phyloP scores from a whole-genome alignment of 2,113 vertebrate species.

The Galeopterus variegatus region DNA sequence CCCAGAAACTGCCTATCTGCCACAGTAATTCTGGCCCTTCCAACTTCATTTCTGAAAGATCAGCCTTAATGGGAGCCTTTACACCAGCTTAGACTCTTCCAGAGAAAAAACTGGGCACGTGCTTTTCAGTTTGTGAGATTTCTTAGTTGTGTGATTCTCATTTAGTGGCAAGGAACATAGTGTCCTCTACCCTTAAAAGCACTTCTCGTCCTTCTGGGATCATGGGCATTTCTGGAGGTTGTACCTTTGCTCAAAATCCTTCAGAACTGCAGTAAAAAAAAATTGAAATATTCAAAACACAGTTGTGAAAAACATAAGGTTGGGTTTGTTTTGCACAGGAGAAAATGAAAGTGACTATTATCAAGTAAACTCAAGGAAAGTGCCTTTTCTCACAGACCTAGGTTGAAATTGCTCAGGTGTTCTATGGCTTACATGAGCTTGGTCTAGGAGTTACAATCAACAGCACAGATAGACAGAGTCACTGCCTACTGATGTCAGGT shows the following conservation, averaged over 20 bases:
- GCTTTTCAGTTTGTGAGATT: background rate
- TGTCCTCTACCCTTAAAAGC: background rate
- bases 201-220: background rate
- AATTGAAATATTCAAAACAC: conserved; percentile 13
- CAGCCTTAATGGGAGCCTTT: conserved; percentile 16
- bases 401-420: background rate
- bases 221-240: background rate
- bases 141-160: background rate
- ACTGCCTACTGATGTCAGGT: background rate
- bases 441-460: background rate
- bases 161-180: background rate
- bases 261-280: background rate
- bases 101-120: background rate
- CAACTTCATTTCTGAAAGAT: conserved; percentile 62
- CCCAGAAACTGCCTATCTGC: background rate
- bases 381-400: background rate
- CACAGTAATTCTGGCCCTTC: background rate
- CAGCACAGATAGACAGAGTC: background rate
- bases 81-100: background rate
- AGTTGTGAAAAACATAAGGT: background rate
- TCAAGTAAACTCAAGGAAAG: background rate
- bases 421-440: background rate
- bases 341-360: conserved; percentile 51
- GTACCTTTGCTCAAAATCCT: background rate
- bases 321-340: conserved; percentile 21